phyloP scores from a whole-genome alignment of 2,113 vertebrate species.

The Caracal caracal region DNA sequence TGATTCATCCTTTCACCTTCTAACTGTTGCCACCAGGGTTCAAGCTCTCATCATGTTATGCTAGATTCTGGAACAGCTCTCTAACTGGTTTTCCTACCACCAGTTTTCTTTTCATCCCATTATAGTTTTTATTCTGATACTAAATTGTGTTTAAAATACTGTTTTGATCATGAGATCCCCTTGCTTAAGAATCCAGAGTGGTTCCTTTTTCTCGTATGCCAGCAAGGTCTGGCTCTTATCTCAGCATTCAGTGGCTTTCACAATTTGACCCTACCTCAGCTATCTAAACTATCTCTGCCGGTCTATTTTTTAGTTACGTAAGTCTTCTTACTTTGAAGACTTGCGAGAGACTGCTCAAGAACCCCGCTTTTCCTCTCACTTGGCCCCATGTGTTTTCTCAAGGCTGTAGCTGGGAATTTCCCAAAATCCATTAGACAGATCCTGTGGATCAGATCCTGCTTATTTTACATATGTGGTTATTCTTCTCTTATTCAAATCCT shows the following conservation, averaged over 20 bases:
- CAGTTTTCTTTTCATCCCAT: constrained; percentile 12
- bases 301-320: not conserved
- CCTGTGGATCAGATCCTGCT: not conserved
- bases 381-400: not conserved
- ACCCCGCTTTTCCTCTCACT: not conserved
- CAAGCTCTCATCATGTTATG: not conserved
- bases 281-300: not conserved
- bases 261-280: not conserved
- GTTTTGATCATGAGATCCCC: not conserved
- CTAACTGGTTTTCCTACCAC: not conserved
- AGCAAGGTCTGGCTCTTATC: not conserved
- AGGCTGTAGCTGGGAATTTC: not conserved
- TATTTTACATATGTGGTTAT: not conserved
- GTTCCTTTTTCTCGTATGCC: not conserved
- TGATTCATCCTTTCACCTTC: constrained; percentile 7
- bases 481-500: not conserved
- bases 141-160: not conserved
- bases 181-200: not conserved
- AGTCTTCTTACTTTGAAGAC: not conserved
- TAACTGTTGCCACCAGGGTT: not conserved
- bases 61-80: not conserved
- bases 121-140: not conserved
- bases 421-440: not conserved
- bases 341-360: constrained; percentile 14
- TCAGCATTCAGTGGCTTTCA: not conserved